Percentiles rank a stretch among this genome's conserved stretches.
Conservation (phyloP, 2,113 vertebrate genomes). For the Channa maculata region DNA sequence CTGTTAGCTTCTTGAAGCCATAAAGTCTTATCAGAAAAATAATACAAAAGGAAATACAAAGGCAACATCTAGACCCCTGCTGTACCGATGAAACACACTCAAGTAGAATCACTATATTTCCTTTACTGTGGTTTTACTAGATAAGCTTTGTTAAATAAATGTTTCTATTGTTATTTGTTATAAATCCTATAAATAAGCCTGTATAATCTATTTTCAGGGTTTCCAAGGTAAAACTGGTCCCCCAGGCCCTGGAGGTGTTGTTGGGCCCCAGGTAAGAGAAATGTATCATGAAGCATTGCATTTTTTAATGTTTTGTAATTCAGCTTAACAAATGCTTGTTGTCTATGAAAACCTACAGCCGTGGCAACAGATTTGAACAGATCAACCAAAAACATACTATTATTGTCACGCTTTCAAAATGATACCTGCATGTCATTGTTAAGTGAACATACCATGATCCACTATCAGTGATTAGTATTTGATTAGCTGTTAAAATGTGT, state of each 20-base stretch:
- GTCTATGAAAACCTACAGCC: too few species aligned
- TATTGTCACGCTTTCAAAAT: too few species aligned
- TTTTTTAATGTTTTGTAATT: too few species aligned
- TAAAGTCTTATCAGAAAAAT: too few species aligned
- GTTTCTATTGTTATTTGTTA: neutral
- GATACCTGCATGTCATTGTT: neutral
- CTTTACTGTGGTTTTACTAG: neutral
- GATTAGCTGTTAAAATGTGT: too few species aligned
- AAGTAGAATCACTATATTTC: neutral
- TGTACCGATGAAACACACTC: neutral
- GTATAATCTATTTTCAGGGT: constrained; percentile 84
- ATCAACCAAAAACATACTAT: too few species aligned
- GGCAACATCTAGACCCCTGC: neutral
- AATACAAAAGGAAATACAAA: too few species aligned
- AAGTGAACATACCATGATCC: neutral
- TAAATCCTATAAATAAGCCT: neutral
- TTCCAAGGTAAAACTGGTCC: constrained; percentile 99
- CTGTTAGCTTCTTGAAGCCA: too few species aligned
- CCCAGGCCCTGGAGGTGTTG: constrained; percentile 96
- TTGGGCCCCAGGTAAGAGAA: constrained; percentile 92
- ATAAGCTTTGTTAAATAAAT: neutral
- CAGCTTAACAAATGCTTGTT: too few species aligned
- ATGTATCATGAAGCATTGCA: neutral
- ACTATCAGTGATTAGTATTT: neutral
- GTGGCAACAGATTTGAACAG: too few species aligned